These are phyloP conservation scores for Toxotes chatareus DNA, from an alignment of 2,113 vertebrate species.

Conservation along the genomic window DNA sequence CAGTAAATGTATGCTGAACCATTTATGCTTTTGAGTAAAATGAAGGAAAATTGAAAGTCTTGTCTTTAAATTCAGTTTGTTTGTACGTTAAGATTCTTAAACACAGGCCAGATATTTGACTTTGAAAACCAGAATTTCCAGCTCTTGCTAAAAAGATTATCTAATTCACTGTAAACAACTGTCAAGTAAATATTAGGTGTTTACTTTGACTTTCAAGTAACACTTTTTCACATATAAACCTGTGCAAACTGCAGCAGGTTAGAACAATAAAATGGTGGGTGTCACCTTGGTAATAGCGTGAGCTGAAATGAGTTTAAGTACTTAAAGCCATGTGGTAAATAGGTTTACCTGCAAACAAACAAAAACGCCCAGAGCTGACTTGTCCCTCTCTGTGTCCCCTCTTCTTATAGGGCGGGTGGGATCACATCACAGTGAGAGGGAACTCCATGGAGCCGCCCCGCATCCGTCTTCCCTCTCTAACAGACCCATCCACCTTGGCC, in stretches of 20 bases:
- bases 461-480: conserved; percentile 60
- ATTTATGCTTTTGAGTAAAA: background rate
- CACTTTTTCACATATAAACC: background rate
- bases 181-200: background rate
- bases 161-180: background rate
- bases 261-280: conserved; percentile 6
- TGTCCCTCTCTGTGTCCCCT: background rate
- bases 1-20: background rate
- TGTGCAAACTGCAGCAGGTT: background rate
- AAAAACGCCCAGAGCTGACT: background rate
- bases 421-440: conserved; percentile 91
- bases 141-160: background rate
- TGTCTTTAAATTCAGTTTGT: no score
- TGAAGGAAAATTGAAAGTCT: no score
- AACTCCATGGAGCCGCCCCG: conserved; percentile 85
- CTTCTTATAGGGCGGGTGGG: conserved; percentile 93
- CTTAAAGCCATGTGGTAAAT: background rate
- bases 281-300: background rate
- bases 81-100: background rate
- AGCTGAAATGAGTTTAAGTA: background rate
- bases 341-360: background rate
- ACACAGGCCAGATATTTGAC: background rate
- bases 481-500: conserved; percentile 27
- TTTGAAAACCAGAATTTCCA: background rate
- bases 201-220: background rate